A percentile compares a stretch with the other conserved stretches of the same genome.
phyloP scores from a whole-genome alignment of 2,888 invertebrate species.

The Sceliomorpha sp. region DNA sequence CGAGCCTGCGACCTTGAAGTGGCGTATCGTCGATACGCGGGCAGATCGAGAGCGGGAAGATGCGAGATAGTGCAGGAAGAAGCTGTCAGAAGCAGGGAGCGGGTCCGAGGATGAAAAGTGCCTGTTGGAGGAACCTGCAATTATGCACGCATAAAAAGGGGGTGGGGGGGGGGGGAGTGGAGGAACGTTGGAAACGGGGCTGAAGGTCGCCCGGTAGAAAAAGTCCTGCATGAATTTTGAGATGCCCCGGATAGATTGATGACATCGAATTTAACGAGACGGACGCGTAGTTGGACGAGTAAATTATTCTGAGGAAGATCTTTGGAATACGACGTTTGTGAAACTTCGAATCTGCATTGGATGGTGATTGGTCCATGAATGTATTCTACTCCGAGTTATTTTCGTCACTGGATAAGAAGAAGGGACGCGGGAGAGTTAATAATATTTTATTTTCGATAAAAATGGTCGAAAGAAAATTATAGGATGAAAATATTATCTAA shows the following conservation, averaged over 20 bases:
- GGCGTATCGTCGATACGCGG: slow-evolving; percentile 40
- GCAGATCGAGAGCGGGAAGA: slow-evolving; percentile 35
- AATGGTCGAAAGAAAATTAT: too few relatives aligned
- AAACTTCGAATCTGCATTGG: too few relatives aligned
- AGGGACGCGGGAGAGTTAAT: too few relatives aligned
- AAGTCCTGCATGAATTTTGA: slow-evolving; percentile 15
- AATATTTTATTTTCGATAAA: too few relatives aligned
- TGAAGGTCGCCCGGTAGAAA: slow-evolving; percentile 23
- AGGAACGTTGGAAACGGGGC: slow-evolving; percentile 12
- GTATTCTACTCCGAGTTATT: too few relatives aligned
- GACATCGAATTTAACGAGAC: slow-evolving; percentile 15
- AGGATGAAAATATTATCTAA: too few relatives aligned
- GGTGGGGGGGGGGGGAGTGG: too few relatives aligned
- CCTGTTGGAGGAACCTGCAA: slow-evolving; percentile 5
- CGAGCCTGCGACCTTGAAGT: slow-evolving; percentile 43
- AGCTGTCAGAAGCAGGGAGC: slow-evolving; percentile 2
- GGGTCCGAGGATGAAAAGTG: slow-evolving; percentile 13
- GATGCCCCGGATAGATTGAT: slow-evolving; percentile 3
- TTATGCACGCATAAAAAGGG: slow-evolving; percentile 24
- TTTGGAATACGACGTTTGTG: too few relatives aligned
- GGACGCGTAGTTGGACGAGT: too few relatives aligned
- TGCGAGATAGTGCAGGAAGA: slow-evolving; percentile 24
- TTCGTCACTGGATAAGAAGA: too few relatives aligned
- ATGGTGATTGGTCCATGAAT: too few relatives aligned
- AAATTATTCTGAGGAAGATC: too few relatives aligned